phyloP scores from a whole-genome alignment of 2,797 vertebrate species.

The Danio albolineatus region DNA sequence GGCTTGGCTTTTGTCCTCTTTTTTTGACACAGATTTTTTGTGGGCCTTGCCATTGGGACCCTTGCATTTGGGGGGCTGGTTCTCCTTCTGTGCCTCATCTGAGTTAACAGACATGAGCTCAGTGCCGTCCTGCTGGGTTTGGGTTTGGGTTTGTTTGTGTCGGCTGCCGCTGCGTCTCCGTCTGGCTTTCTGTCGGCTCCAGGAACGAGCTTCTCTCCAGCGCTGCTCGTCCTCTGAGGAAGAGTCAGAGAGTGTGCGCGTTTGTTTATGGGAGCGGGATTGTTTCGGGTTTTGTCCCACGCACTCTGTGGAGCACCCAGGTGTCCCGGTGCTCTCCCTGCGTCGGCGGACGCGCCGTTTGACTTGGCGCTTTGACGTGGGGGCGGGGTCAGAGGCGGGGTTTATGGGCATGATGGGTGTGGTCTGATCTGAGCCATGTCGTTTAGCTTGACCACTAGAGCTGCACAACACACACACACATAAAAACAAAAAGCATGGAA shows the following conservation, averaged over 20 bases:
- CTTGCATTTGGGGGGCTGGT: slow-evolving; percentile 63
- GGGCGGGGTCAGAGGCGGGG: slow-evolving; percentile 51
- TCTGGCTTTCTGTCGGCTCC: slow-evolving; percentile 84
- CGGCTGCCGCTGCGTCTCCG: slow-evolving; percentile 76
- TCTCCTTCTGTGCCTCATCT: slow-evolving; percentile 70
- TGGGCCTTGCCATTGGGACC: slow-evolving; percentile 69
- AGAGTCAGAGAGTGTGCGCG: slow-evolving; percentile 74
- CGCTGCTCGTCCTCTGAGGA: slow-evolving; percentile 81
- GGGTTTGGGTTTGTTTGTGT: slow-evolving; percentile 57
- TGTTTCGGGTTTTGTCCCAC: slow-evolving; percentile 58
- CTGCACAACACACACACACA: slow-evolving; percentile 67
- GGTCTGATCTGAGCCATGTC: slow-evolving; percentile 79
- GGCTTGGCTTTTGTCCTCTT: slow-evolving; percentile 62
- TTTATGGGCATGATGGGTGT: slow-evolving; percentile 70
- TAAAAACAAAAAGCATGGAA: slow-evolving; percentile 61
- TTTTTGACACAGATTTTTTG: slow-evolving; percentile 67
- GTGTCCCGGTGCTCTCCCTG: slow-evolving; percentile 65
- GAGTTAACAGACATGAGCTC: slow-evolving; percentile 79
- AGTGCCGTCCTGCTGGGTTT: slow-evolving; percentile 60
- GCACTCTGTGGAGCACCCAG: slow-evolving; percentile 59
- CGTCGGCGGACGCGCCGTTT: slow-evolving; percentile 86
- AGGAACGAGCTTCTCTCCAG: slow-evolving; percentile 81
- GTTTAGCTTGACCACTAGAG: slow-evolving; percentile 78
- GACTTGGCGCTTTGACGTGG: slow-evolving; percentile 82
- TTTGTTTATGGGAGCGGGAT: slow-evolving; percentile 54